Evolutionary conservation across 1,140 invertebrate genomes (phyloP).

Genomic region (Apis dorsata): DNA sequence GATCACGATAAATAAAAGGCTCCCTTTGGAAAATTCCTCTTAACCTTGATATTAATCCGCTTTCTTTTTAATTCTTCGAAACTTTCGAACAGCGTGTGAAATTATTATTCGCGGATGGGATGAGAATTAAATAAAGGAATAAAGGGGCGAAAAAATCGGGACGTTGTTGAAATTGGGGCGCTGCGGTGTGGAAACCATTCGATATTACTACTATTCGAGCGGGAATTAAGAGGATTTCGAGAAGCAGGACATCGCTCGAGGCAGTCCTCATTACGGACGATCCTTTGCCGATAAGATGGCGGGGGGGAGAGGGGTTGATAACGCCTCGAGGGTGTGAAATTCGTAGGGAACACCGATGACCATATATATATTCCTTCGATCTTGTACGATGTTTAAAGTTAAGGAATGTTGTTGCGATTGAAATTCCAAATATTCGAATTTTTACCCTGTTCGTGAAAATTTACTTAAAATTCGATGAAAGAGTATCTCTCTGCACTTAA

Average conservation of each 20-base stretch:
- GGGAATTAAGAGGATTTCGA: slow-evolving; percentile 29
- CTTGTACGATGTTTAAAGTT: too few relatives aligned
- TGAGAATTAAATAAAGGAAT: background rate
- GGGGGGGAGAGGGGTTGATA: too few relatives aligned
- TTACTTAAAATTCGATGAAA: too few relatives aligned
- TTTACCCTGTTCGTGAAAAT: too few relatives aligned
- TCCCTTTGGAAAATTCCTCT: too few relatives aligned
- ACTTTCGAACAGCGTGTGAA: background rate
- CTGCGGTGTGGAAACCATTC: background rate
- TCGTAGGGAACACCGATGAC: background rate
- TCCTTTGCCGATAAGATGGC: slow-evolving; percentile 8
- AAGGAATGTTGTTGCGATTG: too few relatives aligned
- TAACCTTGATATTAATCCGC: too few relatives aligned
- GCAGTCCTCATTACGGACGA: slow-evolving; percentile 14
- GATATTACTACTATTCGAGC: slow-evolving; percentile 24
- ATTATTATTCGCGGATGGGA: too few relatives aligned
- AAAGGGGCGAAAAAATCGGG: too few relatives aligned
- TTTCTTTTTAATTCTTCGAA: background rate
- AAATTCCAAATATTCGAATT: too few relatives aligned
- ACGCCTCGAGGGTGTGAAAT: background rate
- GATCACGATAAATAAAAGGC: too few relatives aligned
- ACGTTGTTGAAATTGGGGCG: background rate
- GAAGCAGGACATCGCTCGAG: slow-evolving; percentile 22
- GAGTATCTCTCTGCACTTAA: too few relatives aligned
- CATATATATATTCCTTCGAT: background rate